These are phyloP conservation scores for Agapetus fuscipes DNA, from an alignment of 2,888 invertebrate species.

Conservation along the genomic window DNA sequence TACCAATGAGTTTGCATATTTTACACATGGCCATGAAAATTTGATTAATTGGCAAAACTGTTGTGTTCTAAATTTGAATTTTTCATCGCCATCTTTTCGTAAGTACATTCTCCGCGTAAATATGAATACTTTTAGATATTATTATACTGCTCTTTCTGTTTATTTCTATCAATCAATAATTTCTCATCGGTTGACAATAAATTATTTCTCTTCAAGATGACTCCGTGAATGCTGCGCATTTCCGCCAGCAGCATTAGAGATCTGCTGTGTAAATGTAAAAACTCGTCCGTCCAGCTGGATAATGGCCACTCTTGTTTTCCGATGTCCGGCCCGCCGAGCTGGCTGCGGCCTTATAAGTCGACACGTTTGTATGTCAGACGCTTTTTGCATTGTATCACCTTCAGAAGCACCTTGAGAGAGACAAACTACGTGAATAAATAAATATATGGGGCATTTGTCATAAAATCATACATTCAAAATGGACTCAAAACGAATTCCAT, in stretches of 20 bases:
- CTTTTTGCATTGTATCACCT: conserved; percentile 14
- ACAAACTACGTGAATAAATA: background rate
- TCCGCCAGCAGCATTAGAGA: conserved; percentile 1
- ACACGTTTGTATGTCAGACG: conserved; percentile 8
- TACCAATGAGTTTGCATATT: too few relatives aligned
- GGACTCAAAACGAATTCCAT: too few relatives aligned
- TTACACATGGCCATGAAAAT: too few relatives aligned
- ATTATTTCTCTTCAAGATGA: background rate
- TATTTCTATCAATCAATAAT: too few relatives aligned
- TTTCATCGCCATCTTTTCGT: too few relatives aligned
- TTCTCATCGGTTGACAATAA: background rate
- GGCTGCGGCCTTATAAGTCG: conserved; percentile 2
- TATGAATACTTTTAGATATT: too few relatives aligned
- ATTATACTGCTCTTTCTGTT: too few relatives aligned
- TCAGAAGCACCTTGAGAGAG: conserved; percentile 11
- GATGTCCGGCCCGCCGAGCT: conserved; percentile 4
- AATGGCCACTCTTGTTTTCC: conserved; percentile 12
- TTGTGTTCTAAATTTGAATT: too few relatives aligned
- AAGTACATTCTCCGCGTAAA: too few relatives aligned
- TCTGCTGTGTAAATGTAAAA: conserved; percentile 1
- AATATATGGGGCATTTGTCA: background rate
- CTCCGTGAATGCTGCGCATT: conserved; percentile 1
- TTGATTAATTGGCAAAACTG: too few relatives aligned
- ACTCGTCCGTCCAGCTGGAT: conserved; percentile 1
- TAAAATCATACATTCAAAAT: too few relatives aligned